Base-by-base conservation (phyloP, 2,797 vertebrate genomes). In the Anniella stebbinsi region DNA sequence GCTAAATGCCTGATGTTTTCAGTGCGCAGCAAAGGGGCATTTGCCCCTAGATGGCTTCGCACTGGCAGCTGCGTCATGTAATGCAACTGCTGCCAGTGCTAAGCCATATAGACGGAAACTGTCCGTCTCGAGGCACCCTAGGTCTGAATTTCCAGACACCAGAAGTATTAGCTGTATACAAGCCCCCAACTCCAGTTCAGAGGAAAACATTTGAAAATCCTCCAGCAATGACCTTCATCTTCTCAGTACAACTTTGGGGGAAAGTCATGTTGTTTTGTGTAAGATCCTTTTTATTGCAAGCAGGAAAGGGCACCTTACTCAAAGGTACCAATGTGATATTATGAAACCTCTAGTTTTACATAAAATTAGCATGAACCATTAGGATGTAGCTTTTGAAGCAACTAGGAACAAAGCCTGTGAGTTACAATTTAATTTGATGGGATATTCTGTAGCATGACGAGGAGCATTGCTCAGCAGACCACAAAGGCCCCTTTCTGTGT, bases 401-500 rank as follows among this genome's bases (percentile, higher is more conserved):
- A 80, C 89, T 67, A 7, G 25, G 28, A 73, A 38, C 9, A 30
- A 78, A 91, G 28, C 6, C 33, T 51, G 18, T 85, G 81, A 85
- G 57, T 70, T 63, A 87, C 48, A 76, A 84, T 25, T 57, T 76
- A 23, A 84, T 12, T 6, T 28, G 60, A 76, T 66, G 48, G 25
- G 80, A 51, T 81, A n/a, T 54, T 57, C 17, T 63, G 1, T 41
- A 80, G 30, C 18, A 70, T 41, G 18, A 70, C 57, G 70, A 84
- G 81, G 41, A 77, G 36, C 30, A 33, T 18, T 57, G 28, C 33
- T 41, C 36, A 87, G 66, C 87, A 83, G 18, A 89, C 76, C 28
- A 77, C 81, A 86, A 93, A 77, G 4, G 72, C 82, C 81, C 72
- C 81, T 89, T 85, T 57, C 36, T 76, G 54, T 23, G 1, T 15